These are phyloP conservation scores for Prosopocoilus inquinatus DNA, from an alignment of 2,888 invertebrate genomes.

Conservation along the genomic window DNA sequence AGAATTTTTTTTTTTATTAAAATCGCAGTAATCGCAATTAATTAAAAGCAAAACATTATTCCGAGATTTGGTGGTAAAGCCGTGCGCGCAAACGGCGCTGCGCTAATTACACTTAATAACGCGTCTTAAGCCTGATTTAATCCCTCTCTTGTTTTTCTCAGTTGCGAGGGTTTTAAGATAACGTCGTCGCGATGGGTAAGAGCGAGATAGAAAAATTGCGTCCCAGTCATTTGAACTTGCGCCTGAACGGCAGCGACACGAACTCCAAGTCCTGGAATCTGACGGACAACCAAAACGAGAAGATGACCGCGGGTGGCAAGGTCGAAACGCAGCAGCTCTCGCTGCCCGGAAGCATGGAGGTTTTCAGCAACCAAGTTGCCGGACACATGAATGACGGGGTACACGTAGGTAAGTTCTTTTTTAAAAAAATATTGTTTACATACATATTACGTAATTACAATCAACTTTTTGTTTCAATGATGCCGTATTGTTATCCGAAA, in stretches of 20 bases:
- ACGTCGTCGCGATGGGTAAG: constrained; percentile 15
- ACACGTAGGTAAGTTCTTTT: constrained; percentile 53
- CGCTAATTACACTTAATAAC: no score
- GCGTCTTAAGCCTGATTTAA: no score
- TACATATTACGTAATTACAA: neutral
- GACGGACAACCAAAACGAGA: constrained; percentile 4
- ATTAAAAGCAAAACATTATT: no score
- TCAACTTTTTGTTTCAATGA: neutral
- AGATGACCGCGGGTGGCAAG: neutral
- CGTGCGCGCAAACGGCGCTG: no score
- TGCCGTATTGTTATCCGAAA: no score
- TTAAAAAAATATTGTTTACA: neutral
- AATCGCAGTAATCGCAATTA: no score
- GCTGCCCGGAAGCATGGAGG: constrained; percentile 43
- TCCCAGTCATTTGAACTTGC: constrained; percentile 6
- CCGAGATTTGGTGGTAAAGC: no score
- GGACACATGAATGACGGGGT: constrained; percentile 61
- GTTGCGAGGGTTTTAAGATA: neutral
- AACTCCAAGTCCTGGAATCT: constrained; percentile 9
- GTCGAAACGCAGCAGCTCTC: neutral
- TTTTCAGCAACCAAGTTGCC: constrained; percentile 63
- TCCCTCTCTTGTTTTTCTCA: neutral
- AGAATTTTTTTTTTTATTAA: no score
- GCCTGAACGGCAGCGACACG: neutral
- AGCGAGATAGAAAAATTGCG: constrained; percentile 16